Percentiles rank a stretch among this genome's conserved stretches.
Conservation (phyloP, 2,113 vertebrate genomes). For the Alexandromys fortis region DNA sequence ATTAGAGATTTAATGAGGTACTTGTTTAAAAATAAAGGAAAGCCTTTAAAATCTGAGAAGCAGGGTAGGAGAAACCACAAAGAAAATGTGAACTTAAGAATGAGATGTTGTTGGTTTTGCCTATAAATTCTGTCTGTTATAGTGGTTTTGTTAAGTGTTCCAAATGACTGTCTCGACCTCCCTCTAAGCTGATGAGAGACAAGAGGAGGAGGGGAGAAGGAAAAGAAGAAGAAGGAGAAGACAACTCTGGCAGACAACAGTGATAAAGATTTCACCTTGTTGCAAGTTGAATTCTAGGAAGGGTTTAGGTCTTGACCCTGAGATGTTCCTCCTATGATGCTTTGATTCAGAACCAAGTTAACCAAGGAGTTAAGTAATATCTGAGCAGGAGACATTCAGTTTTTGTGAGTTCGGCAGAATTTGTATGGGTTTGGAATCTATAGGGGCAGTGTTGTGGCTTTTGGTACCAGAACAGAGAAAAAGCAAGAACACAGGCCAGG, state of each 20-base stretch:
- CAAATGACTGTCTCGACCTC: conserved; percentile 19
- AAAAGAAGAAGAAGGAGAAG: neutral
- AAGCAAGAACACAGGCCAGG: neutral
- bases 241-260: neutral
- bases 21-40: conserved; percentile 47
- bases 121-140: conserved; percentile 43
- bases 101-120: neutral
- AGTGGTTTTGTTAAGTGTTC: neutral
- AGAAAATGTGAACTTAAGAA: neutral
- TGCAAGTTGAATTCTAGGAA: conserved; percentile 9
- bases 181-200: neutral
- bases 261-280: neutral
- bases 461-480: neutral
- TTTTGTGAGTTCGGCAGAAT: conserved; percentile 2
- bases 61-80: neutral
- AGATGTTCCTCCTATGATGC: neutral
- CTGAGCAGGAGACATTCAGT: neutral
- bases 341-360: neutral
- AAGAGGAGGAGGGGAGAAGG: neutral
- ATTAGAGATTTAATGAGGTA: neutral
- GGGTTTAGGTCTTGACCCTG: neutral
- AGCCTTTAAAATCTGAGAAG: conserved; percentile 12
- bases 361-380: neutral
- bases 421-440: neutral
- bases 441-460: neutral